A percentile compares a stretch with the other conserved stretches of the same genome.
Conservation (phyloP, 2,888 invertebrate genomes). For the Sarcophaga variegata region DNA sequence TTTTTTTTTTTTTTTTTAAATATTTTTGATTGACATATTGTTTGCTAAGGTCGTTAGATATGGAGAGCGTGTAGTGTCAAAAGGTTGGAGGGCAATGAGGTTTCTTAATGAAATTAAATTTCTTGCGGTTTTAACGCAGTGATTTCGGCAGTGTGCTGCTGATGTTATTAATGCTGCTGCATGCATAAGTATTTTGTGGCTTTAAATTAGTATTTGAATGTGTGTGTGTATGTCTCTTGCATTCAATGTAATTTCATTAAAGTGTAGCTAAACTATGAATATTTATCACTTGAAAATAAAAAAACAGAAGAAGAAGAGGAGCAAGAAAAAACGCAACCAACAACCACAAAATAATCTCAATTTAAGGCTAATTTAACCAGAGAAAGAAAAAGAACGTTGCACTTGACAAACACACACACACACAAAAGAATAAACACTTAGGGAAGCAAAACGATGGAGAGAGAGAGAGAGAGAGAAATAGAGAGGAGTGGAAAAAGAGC, state of each 20-base stretch:
- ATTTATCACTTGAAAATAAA: slow-evolving; percentile 60
- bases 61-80: slow-evolving; percentile 31
- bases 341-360: slow-evolving; percentile 64
- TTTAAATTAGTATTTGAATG: neutral
- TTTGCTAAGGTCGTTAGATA: neutral
- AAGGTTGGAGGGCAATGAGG: neutral
- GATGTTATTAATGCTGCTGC: neutral
- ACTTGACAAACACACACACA: neutral
- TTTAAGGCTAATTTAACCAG: slow-evolving; percentile 59
- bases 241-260: slow-evolving; percentile 45
- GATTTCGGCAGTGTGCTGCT: slow-evolving; percentile 37
- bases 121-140: slow-evolving; percentile 50
- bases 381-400: neutral
- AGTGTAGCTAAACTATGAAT: slow-evolving; percentile 48
- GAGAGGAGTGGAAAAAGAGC: too few species aligned
- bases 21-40: slow-evolving; percentile 2
- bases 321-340: neutral
- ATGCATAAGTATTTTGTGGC: slow-evolving; percentile 24
- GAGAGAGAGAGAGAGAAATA: too few species aligned
- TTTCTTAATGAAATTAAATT: slow-evolving; percentile 55
- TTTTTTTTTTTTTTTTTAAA: neutral
- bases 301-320: neutral
- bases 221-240: slow-evolving; percentile 18
- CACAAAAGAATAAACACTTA: neutral
- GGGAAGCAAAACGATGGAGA: too few species aligned